Base-by-base conservation (phyloP, 2,888 invertebrate species). In the Xylophagus ater region DNA sequence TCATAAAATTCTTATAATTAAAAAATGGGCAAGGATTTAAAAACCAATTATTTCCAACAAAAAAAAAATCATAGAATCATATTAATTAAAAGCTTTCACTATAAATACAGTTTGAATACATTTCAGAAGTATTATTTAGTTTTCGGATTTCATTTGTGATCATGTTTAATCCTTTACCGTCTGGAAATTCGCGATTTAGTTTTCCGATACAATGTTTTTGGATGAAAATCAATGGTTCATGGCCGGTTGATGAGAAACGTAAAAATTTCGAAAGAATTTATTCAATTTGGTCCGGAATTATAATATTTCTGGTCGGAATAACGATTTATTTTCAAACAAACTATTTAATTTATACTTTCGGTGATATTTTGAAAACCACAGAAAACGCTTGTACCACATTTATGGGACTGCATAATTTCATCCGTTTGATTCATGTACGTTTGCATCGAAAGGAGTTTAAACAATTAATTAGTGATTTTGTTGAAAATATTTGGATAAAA, bases 321-420 rank as follows among this genome's bases (percentile, higher is more conserved):
- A 62, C 62, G 2, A 57, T 62, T 13, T 52, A 45, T 17, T 62
- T 56, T 47, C 60, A 64, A 47, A 52, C 55, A 1, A 49, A 50
- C 3, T 64, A 59, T 51, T 44, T 64, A 35, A 19, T 57, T 2
- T 47, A 48, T 19, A 54, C 57, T 12, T 51, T 62, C 8, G 54
- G 54, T 4, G 57, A 64, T 48, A 61, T 64, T 9, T 49, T 59
- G 9, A 57, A 57, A 45, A 55, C 57, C 1, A 62, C 65, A 2
- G 64, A 64, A 42, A 62, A 59, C 43, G 60, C 64, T 32, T 63
- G 62, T 40, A 59, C 62, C 2, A 62, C 65, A 4, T 55, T 64
- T 34, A 65, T 64, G 64, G 64, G 64, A 1, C 43, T 52, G 1
- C 49, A 62, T 3, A 62, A 60, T 43, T 58, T 63, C 34, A 47